Base-by-base conservation (phyloP, 64 coral and sea anemone genomes). In the Porites lutea region DNA sequence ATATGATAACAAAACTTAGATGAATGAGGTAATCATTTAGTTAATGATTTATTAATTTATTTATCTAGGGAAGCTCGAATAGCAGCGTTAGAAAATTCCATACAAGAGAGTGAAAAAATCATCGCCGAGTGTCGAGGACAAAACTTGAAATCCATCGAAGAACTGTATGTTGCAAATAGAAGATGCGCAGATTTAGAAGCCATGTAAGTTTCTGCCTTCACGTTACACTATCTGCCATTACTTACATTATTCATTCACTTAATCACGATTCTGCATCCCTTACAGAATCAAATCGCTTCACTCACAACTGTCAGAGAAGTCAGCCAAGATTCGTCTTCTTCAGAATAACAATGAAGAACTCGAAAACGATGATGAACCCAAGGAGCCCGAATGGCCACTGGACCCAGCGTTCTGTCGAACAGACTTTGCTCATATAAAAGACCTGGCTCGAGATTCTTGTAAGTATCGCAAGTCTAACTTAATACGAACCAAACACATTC, bases 161-260 rank as follows among this genome's bases (percentile, higher is more conserved):
- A 94, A 58, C 75, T 94, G 10, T 94, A 94, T 46, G 92, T 94
- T 43, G 86, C 92, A 0, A 94, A 94, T 14, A 82, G 92, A 63
- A 19, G 92, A 37, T 71, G 77, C 18, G 92, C 86, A 18, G 92
- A 94, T 52, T 88, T 94, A 37, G 92, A 94, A 62, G 55, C 78
- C 3, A 64, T 82, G 92, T 94, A 74, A 82, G 92, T 89, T 18
- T 14, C 72, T 37, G 27, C 27, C 27, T 37, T 37, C 1, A 1
- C 27, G 27, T 37, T 37, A 37, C 27, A 0, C 27, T 37, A 37
- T 0, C 27, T 37, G 27, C 27, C 53, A 55, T 2, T 1, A 7
- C 7, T 57, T 57, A 7, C 7, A 4, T 57, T 12, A 57, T 57
- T 57, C 54, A 57, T 6, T 57, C 54, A 57, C 5, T 57, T 0